A percentile compares a stretch with the other conserved stretches of the same genome.
phyloP scores from a whole-genome alignment of 2,888 invertebrate species.

The Timandra comae region DNA sequence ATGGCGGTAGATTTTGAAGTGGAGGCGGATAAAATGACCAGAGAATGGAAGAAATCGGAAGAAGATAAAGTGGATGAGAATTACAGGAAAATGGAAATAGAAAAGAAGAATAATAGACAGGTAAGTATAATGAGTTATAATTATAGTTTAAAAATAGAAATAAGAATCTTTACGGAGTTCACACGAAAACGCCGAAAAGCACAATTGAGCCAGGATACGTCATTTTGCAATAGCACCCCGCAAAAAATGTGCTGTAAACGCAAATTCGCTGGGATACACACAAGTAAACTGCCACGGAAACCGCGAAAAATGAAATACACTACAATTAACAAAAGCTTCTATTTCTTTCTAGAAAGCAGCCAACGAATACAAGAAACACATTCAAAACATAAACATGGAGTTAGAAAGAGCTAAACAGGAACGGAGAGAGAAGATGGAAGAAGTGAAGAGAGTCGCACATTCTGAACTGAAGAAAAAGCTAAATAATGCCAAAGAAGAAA shows the following conservation, averaged over 20 bases:
- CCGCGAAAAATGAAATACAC: no score
- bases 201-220: no score
- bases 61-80: constrained; percentile 40
- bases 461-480: constrained; percentile 43
- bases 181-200: no score
- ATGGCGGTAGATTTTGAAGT: constrained; percentile 37
- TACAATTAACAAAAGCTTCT: no score
- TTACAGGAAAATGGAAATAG: constrained; percentile 28
- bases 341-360: constrained; percentile 57
- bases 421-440: constrained; percentile 39
- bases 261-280: no score
- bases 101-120: constrained; percentile 36
- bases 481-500: constrained; percentile 44
- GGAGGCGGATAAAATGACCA: constrained; percentile 37
- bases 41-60: constrained; percentile 39
- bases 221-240: no score
- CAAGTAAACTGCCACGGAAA: no score
- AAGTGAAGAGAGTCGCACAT: constrained; percentile 45
- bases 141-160: neutral
- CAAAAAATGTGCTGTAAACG: neutral
- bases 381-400: constrained; percentile 37
- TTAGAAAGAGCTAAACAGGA: constrained; percentile 36
- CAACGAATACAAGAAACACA: constrained; percentile 46
- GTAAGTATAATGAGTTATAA: constrained; percentile 23
- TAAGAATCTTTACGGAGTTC: no score